Evolutionary conservation across 53 echinoderm and acorn worm genomes (phyloP), one percentile per base, ranked within the genome.

Genomic region (Astropecten irregularis): DNA sequence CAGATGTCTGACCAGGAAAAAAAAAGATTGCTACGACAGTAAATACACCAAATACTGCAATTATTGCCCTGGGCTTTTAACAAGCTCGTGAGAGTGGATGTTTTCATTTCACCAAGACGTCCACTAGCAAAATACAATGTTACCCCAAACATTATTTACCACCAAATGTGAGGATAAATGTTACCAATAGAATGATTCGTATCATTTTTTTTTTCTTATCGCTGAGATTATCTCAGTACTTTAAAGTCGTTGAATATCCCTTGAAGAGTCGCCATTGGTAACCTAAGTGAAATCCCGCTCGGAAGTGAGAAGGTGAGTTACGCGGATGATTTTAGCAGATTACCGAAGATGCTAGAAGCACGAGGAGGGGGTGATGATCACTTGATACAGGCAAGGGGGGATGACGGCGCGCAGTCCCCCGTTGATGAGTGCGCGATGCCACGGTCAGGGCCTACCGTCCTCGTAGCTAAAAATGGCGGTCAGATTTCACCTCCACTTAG

Each of bases 401-500:
- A 27, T 25, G 25, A 23, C 39, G 74, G 57, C 74, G n/a, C n/a
- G n/a, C n/a, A 55, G 38, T 35, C 23, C 25, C 33, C 57, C 40
- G 35, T 25, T 32, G 74, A 52, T 54, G 55, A 54, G 56, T 38
- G 50, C 23, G 74, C 34, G 36, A 39, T 36, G 39, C 16, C 38
- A 55, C n/a, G n/a, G n/a, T n/a, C n/a, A n/a, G n/a, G 44, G 7
- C 23, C 6, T 39, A 18, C 55, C 73, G 34, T 22, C 28, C 74
- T 39, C 40, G 74, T 38, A 74, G 57, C 55, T 40, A 29, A 39
- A 49, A 44, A 69, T 47, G 49, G 26, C 53, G 54, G 32, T 74
- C 74, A 8, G 40, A 34, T 74, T 74, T 74, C 74, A 57, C 57
- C 38, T 74, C 37, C 74, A 74, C 74, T 74, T 74, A 74, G 74